Conservation (phyloP, 1,140 invertebrate species). For the Orchesella cincta region DNA sequence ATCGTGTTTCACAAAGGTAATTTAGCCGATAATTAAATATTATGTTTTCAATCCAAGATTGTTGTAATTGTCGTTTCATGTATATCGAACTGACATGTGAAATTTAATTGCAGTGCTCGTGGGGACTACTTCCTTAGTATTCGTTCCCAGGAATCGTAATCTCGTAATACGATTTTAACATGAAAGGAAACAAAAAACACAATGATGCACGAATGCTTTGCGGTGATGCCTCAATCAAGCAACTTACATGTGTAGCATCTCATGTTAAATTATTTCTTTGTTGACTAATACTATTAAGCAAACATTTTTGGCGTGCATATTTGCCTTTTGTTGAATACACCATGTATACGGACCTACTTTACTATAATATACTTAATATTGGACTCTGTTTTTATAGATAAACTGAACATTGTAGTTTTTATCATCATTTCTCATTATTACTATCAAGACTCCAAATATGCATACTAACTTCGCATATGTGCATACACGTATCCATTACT, state of each 20-base stretch:
- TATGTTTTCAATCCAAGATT: not conserved
- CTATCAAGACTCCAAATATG: too few relatives aligned
- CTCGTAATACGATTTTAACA: not conserved
- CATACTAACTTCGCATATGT: not conserved
- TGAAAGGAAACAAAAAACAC: not conserved
- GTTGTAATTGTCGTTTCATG: not conserved
- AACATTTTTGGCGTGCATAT: too few relatives aligned
- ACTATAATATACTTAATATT: too few relatives aligned
- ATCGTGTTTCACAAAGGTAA: conserved; percentile 32
- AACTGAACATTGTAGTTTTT: too few relatives aligned
- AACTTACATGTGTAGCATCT: not conserved
- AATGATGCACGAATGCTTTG: not conserved
- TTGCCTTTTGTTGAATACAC: too few relatives aligned
- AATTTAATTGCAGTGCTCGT: conserved; percentile 9
- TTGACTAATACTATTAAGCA: conserved; percentile 10
- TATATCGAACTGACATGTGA: not conserved
- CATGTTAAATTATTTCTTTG: conserved; percentile 12
- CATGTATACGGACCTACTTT: too few relatives aligned
- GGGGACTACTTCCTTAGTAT: conserved; percentile 20
- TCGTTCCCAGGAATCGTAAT: not conserved
- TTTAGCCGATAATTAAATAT: not conserved
- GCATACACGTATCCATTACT: not conserved
- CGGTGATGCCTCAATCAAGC: too few relatives aligned
- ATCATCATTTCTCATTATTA: too few relatives aligned
- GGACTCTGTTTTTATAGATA: too few relatives aligned